Base-by-base conservation (phyloP, 2,797 vertebrate genomes). In the Dendrocincla fuliginosa region DNA sequence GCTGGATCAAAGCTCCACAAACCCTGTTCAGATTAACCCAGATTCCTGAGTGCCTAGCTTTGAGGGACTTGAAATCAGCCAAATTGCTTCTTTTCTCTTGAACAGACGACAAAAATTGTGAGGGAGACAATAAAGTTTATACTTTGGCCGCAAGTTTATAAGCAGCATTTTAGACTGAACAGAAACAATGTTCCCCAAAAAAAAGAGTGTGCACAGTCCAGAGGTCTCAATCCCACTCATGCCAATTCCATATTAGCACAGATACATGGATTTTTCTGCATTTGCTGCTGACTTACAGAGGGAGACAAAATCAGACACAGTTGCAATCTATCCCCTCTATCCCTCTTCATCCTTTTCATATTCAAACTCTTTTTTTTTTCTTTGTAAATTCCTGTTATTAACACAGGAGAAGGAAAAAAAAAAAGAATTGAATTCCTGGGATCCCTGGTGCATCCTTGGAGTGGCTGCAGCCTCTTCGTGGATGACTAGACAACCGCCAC, bases 401-500 rank as follows among this genome's bases (percentile, higher is more conserved):
- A 91, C 39, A 75, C 10, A 42, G 84, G 27, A 35, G 32, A 1
- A 15, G 10, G 24, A 35, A 37, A 68, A 55, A 42, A 37, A 61
- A 44, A 63, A 50, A 28, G 49, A 56, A 57, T 76, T 46, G 41
- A 56, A 33, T 65, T 47, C 41, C 57, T 73, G 57, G 59, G 73
- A 94, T 94, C 91, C 89, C 91, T 88, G 76, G 73, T 61, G 12
- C 92, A 93, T 76, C 92, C 84, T 91, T 69, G 63, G 83, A 91
- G 91, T 46, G 93, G 91, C 91, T 95, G 83, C 76, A 88, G 94
- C 80, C 91, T 83, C 93, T 85, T 74, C n/a, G 49, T 83, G 80
- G 93, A 94, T 95, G 96, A 90, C 93, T 92, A 92, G 94, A 92
- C 89, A 93, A 63, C 94, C 5, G 57, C 96, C 86, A 90, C 93